phyloP scores from a whole-genome alignment of 2,888 invertebrate species.

The Calameuta filiformis region DNA sequence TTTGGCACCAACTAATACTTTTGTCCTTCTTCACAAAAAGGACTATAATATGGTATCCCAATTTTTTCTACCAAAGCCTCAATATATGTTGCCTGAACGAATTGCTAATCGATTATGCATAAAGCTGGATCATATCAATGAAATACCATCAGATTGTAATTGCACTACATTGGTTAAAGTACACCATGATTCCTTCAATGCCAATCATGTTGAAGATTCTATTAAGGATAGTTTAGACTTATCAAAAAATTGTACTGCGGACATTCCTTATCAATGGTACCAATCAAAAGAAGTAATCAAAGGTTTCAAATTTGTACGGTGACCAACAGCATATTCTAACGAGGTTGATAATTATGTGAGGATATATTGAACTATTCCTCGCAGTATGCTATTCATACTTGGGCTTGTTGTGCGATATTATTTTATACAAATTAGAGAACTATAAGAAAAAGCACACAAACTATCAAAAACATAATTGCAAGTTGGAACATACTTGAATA shows the following conservation, averaged over 20 bases:
- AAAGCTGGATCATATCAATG: constrained; percentile 42
- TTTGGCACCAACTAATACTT: constrained; percentile 59
- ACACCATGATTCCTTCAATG: constrained; percentile 43
- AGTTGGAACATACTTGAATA: background rate
- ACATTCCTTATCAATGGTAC: constrained; percentile 53
- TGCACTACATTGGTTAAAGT: constrained; percentile 49
- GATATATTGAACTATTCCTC: background rate
- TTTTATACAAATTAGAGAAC: background rate
- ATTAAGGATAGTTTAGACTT: constrained; percentile 19
- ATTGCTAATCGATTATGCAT: constrained; percentile 44
- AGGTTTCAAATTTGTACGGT: constrained; percentile 58
- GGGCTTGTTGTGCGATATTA: background rate
- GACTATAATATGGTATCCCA: constrained; percentile 50
- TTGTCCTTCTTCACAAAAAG: constrained; percentile 57
- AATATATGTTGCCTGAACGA: constrained; percentile 41
- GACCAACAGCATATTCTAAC: constrained; percentile 23
- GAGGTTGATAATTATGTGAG: background rate
- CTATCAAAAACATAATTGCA: background rate
- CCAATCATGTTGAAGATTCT: constrained; percentile 23
- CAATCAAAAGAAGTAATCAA: constrained; percentile 59
- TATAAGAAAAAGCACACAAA: background rate
- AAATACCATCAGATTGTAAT: constrained; percentile 35
- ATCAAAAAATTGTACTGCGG: constrained; percentile 12
- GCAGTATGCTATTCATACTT: background rate
- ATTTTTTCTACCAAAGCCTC: constrained; percentile 59